A percentile compares a stretch with the other conserved stretches of the same genome.
These are phyloP conservation scores for Drosophila aff. DNA, from an alignment of 1,140 invertebrate species.

Conservation along the genomic window DNA sequence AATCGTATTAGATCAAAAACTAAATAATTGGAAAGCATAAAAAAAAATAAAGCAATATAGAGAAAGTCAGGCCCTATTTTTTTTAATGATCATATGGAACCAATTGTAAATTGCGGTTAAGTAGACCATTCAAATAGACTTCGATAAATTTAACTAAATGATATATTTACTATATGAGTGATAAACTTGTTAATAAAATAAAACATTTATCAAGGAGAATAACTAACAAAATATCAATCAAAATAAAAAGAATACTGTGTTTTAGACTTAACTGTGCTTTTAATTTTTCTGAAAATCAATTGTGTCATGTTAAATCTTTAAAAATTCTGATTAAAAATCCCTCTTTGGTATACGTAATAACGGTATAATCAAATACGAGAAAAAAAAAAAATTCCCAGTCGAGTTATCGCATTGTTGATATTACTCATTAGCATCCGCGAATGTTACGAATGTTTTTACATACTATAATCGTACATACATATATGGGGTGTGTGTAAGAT, in stretches of 20 bases:
- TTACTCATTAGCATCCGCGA: constrained; percentile 67
- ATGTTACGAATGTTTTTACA: constrained; percentile 18
- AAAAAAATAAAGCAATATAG: background rate
- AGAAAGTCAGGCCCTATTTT: background rate
- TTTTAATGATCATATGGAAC: background rate
- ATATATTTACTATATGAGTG: background rate
- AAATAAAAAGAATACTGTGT: background rate
- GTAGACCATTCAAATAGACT: background rate
- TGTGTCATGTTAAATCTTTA: background rate
- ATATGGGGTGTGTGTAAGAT: constrained; percentile 16
- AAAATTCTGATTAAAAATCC: background rate
- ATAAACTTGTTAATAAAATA: background rate
- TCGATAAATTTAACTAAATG: background rate
- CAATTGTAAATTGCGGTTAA: constrained; percentile 9
- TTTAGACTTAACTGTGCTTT: background rate
- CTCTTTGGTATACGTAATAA: background rate
- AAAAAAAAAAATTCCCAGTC: constrained; percentile 1
- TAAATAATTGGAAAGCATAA: background rate
- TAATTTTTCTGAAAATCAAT: background rate
- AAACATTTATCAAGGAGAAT: background rate
- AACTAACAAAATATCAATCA: background rate
- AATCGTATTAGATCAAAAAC: background rate
- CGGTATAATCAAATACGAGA: constrained; percentile 12
- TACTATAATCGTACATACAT: background rate
- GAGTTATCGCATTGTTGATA: constrained; percentile 41